A percentile compares a stretch with the other conserved stretches of the same genome.
Evolutionary conservation across 2,797 vertebrate species (phyloP).

Genomic region (Oreochromis grahami): DNA sequence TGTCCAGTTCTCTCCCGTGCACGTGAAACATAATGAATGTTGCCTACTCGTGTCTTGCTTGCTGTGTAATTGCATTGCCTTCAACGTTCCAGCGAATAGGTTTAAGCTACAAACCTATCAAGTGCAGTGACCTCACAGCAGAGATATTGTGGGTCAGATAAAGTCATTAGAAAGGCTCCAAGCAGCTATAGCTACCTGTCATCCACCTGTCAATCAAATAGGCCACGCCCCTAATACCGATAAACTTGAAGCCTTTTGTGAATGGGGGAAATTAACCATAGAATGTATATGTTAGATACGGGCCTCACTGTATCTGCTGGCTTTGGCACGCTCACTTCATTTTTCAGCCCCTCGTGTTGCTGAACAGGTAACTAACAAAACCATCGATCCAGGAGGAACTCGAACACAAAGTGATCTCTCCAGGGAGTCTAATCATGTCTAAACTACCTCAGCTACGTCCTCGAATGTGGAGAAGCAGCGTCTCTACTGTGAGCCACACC

Average conservation of each 20-base stretch:
- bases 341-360: not conserved
- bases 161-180: not conserved
- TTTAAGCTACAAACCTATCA: too few relatives aligned
- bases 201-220: not conserved
- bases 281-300: not conserved
- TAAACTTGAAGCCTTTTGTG: not conserved
- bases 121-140: not conserved
- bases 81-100: too few relatives aligned
- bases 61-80: too few relatives aligned
- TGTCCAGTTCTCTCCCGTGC: too few relatives aligned
- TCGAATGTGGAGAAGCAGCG: not conserved
- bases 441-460: not conserved
- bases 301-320: not conserved
- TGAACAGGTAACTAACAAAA: not conserved
- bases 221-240: not conserved
- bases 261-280: not conserved
- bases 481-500: not conserved
- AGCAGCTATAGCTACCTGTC: not conserved
- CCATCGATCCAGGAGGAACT: not conserved
- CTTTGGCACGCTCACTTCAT: not conserved
- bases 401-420: not conserved
- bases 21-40: too few relatives aligned
- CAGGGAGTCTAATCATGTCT: not conserved
- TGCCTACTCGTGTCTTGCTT: too few relatives aligned
- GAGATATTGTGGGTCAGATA: not conserved